Conservation (phyloP, 2,888 invertebrate genomes). For the Mimachlamys varia region DNA sequence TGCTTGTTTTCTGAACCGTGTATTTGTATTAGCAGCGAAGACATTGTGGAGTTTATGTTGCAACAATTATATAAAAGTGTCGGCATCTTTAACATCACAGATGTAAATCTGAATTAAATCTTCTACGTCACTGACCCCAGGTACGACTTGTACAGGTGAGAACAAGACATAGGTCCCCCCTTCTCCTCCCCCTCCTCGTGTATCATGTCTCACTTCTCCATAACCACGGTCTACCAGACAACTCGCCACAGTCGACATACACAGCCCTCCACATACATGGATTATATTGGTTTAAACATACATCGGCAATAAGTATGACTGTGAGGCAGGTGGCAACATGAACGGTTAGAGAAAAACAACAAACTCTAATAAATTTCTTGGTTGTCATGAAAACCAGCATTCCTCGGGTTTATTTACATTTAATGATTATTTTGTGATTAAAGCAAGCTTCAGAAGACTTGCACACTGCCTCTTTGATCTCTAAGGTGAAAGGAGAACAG, state of each 20-base stretch:
- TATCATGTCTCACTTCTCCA: neutral
- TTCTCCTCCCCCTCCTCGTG: neutral
- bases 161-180: neutral
- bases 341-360: conserved; percentile 1
- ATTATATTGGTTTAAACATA: neutral
- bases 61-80: conserved; percentile 9
- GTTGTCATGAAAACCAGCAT: conserved; percentile 29
- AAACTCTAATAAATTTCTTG: conserved; percentile 4
- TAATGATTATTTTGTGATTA: conserved; percentile 34
- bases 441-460: conserved; percentile 17
- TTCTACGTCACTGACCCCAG: neutral
- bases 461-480: neutral
- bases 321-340: conserved; percentile 28
- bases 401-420: conserved; percentile 21
- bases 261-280: neutral
- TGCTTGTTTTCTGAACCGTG: neutral
- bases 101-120: conserved; percentile 23
- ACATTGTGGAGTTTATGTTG: neutral
- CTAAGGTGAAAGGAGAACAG: conserved; percentile 6
- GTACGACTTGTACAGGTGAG: neutral
- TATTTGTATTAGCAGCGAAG: neutral
- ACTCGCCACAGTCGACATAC: neutral
- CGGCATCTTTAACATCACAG: neutral
- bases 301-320: neutral
- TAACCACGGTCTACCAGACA: neutral